Conservation (phyloP, 2,113 vertebrate species). For the Brienomyrus brachyistius region DNA sequence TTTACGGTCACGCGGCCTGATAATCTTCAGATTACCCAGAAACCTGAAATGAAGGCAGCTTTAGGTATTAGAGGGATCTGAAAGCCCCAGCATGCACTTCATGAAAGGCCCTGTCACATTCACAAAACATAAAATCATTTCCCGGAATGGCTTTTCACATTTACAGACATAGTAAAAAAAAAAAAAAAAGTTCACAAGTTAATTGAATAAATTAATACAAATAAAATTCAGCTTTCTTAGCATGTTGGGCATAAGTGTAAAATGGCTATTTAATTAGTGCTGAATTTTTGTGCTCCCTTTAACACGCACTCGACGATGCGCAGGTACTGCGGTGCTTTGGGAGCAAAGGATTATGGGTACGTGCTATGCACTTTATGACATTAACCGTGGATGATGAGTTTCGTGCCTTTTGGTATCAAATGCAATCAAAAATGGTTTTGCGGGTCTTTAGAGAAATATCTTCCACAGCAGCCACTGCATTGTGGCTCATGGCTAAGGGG, state of each 20-base stretch:
- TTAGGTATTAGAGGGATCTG: neutral
- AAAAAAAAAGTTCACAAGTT: neutral
- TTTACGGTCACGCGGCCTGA: neutral
- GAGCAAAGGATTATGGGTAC: neutral
- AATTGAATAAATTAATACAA: neutral
- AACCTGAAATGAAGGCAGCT: neutral
- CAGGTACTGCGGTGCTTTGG: neutral
- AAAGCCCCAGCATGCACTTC: neutral
- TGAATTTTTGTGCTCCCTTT: neutral
- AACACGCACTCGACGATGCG: neutral
- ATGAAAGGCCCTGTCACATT: neutral
- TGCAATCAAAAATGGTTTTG: neutral
- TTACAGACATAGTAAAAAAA: neutral
- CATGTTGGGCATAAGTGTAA: neutral
- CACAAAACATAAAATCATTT: neutral
- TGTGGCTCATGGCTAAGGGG: neutral
- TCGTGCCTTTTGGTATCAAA: neutral
- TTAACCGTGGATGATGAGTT: conserved; percentile 9
- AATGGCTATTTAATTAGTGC: neutral
- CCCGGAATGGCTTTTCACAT: neutral
- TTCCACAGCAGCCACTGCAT: neutral
- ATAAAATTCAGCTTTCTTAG: neutral
- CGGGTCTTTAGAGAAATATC: neutral
- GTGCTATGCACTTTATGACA: neutral
- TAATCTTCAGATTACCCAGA: neutral